These are phyloP conservation scores for Pasiphila rectangulata DNA, from an alignment of 2,888 invertebrate genomes.

Conservation along the genomic window DNA sequence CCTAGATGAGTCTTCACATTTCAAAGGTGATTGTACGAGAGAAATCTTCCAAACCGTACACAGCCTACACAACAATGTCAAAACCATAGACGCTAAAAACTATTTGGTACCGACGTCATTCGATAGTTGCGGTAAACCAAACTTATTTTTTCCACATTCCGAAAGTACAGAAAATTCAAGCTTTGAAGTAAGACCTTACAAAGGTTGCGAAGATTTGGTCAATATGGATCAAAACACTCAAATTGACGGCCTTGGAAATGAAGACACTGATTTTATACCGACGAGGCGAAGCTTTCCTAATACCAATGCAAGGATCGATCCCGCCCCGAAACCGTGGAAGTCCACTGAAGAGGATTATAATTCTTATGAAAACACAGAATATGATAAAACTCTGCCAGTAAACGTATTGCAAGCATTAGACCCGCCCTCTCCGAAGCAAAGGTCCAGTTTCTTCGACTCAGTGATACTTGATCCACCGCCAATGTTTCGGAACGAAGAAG, in stretches of 20 bases:
- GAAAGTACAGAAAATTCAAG: slow-evolving; percentile 82
- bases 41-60: slow-evolving; percentile 56
- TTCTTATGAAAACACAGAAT: slow-evolving; percentile 40
- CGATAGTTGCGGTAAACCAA: slow-evolving; percentile 23
- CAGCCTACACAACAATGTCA: slow-evolving; percentile 35
- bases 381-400: slow-evolving; percentile 41
- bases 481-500: slow-evolving; percentile 80
- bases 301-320: slow-evolving; percentile 73
- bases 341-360: slow-evolving; percentile 66
- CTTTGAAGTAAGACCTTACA: slow-evolving; percentile 78
- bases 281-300: slow-evolving; percentile 85
- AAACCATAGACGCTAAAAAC: slow-evolving; percentile 30
- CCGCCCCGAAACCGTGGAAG: slow-evolving; percentile 65
- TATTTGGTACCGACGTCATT: slow-evolving; percentile 34
- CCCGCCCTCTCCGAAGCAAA: slow-evolving; percentile 65
- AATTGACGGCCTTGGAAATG: slow-evolving; percentile 64
- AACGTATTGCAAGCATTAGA: slow-evolving; percentile 58
- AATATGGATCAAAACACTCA: slow-evolving; percentile 83
- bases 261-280: slow-evolving; percentile 59
- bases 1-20: slow-evolving; percentile 46
- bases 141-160: slow-evolving; percentile 74
- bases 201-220: slow-evolving; percentile 85
- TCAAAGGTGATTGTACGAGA: slow-evolving; percentile 66
- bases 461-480: slow-evolving; percentile 80
- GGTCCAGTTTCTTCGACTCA: slow-evolving; percentile 53